Conservation (phyloP, 2,888 invertebrate genomes). For the Tipula confusa region DNA sequence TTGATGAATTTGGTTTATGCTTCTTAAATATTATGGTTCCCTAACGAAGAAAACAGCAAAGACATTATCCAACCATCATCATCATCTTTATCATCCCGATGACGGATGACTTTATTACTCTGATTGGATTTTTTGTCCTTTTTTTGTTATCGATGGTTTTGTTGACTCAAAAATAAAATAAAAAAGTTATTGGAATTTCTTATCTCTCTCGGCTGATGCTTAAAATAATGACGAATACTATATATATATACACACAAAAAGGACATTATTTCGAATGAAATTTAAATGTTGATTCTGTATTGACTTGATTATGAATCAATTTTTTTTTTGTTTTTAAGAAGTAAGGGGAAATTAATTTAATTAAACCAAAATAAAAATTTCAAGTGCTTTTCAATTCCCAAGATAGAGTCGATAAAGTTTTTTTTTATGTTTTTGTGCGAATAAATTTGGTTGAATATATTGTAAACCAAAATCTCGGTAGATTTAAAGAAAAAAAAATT, state of each 20-base stretch:
- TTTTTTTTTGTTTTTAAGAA: no score
- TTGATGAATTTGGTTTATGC: background rate
- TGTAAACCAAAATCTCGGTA: background rate
- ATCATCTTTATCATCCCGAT: background rate
- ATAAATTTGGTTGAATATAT: background rate
- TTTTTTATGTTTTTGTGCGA: background rate
- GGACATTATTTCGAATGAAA: background rate
- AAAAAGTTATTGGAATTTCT: background rate
- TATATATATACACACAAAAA: no score
- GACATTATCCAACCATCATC: background rate
- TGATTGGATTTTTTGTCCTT: conserved; percentile 20
- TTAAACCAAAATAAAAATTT: background rate
- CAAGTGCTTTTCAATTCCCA: background rate
- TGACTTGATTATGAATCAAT: background rate
- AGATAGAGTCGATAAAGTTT: background rate
- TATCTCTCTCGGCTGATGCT: background rate
- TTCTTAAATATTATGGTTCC: background rate
- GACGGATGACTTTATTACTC: conserved; percentile 20
- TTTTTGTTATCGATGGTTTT: background rate
- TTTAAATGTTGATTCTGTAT: background rate
- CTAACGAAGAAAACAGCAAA: background rate
- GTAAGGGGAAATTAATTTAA: background rate
- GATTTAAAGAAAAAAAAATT: background rate
- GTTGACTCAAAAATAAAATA: background rate
- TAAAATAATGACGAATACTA: background rate